Base-by-base conservation (phyloP, 2,113 vertebrate genomes). In the Rynchops niger region DNA sequence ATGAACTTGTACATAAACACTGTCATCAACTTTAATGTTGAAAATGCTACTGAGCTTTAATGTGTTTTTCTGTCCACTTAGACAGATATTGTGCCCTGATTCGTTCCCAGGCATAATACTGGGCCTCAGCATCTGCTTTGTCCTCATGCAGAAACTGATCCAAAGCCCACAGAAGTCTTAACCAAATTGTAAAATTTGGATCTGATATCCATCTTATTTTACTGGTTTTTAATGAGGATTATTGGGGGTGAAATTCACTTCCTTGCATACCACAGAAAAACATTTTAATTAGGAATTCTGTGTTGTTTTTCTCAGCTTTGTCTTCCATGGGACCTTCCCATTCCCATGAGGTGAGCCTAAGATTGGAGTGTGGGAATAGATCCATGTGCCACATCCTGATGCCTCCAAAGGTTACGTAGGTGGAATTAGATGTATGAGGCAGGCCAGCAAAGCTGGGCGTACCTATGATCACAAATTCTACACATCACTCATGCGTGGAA, bases 1-100 rank as follows among this genome's bases (percentile, higher is more conserved):
- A 95, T 70, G 32, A 90, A 81, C 62, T 90, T 3, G 4, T 80
- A 82, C 38, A 13, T 93, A 95, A 95, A 91, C 5, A 16, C 78
- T 66, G 71, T 80, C 89, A 85, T 96, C 86, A 91, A 1, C 77
- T 84, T 90, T 71, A 92, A 92, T 84, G 20, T 25, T 93, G 58
- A 61, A 91, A 91, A 62, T 55, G 34, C 43, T 79, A 2, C 66
- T 45, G 40, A 94, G 42, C 53, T 95, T 97, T 95, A 58, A 84
- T 95, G 81, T 96, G 69, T 82, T 88, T 74, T 94, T 79, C 45
- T 73, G 62, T 89, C 78, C 62, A 45, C 81, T 90, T 91, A 79
- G 69, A 47, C n/a, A 79, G 58, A 45, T 53, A 80, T 80, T 91
- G 66, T 88, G 34, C 53, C 55, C 32, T 47, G 9, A 15, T 85